Conservation (phyloP, 2,797 vertebrate genomes). For the Acanthis flammea region DNA sequence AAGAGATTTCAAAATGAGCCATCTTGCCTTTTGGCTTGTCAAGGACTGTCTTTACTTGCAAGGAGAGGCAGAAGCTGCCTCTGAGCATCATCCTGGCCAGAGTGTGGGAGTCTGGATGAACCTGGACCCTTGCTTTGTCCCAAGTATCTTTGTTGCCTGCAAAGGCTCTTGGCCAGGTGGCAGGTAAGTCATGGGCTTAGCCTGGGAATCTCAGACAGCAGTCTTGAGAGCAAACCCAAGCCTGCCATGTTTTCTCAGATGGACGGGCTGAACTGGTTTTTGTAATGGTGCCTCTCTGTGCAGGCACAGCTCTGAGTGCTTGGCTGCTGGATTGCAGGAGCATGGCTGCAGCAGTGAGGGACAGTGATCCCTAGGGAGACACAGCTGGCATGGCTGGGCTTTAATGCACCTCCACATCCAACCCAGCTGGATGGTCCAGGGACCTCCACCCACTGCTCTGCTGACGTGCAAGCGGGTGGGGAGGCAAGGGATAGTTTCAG, state of each 20-base stretch:
- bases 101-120: neutral
- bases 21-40: neutral
- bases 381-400: neutral
- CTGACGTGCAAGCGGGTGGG: neutral
- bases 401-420: fast-evolving
- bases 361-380: neutral
- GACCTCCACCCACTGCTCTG: neutral
- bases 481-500: neutral
- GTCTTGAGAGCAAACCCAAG: neutral
- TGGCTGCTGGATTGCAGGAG: neutral
- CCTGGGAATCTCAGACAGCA: neutral
- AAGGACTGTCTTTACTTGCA: neutral
- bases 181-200: neutral
- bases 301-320: neutral
- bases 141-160: neutral
- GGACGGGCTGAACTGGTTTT: neutral
- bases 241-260: neutral
- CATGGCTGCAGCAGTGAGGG: fast-evolving
- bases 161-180: neutral
- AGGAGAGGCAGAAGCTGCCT: neutral
- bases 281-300: neutral
- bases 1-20: neutral
- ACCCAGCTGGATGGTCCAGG: neutral
- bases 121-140: neutral
- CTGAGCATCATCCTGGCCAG: neutral